Evolutionary conservation across 2,888 invertebrate genomes (phyloP), one percentile per base, ranked within the genome.

Genomic region (Drosophila hamatofila): DNA sequence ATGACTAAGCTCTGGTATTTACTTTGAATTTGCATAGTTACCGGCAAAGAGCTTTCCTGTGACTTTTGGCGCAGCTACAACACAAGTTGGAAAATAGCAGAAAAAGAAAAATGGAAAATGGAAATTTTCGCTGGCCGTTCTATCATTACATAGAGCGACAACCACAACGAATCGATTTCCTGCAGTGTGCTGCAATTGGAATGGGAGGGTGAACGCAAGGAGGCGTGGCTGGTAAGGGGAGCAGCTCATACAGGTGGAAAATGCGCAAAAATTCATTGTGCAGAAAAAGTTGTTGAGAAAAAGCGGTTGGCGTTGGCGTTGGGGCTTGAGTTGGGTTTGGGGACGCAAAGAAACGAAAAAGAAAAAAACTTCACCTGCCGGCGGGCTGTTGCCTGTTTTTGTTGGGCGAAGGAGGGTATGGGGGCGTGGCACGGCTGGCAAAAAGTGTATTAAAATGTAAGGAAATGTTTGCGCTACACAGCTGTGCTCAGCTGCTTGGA

Each of bases 211-310:
- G 37, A 25, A 12, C 2, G 7, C 9, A 41, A 9, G 21, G 12
- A 1, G 14, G 16, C 18, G 46, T 30, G 27, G n/a, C 2, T 6
- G 27, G 27, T 37, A 2, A 11, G 41, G 42, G 44, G 39, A 44
- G 63, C 48, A 57, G 78, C 85, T 89, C 87, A 82, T 81, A 88
- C 87, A 87, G 87, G 87, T 87, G 87, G 87, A 87, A 87, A 87
- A 89, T 87, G 87, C 88, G 87, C 88, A 88, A 87, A 85, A 87
- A 87, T 87, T 89, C 87, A 87, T 87, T 88, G 87, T 89, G 89
- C 88, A 89, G 88, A 87, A 87, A 89, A 84, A 89, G 80, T 89
- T 84, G 56, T 57, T 66, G 39, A 42, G 52, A 27, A 60, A 69
- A 59, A 62, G 46, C 48, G 48, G 2, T 27, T n/a, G 27, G 25